A percentile compares a stretch with the other conserved stretches of the same genome.
Evolutionary conservation across 2,888 invertebrate species (phyloP).

Genomic region (Microctonus aethiopoides): DNA sequence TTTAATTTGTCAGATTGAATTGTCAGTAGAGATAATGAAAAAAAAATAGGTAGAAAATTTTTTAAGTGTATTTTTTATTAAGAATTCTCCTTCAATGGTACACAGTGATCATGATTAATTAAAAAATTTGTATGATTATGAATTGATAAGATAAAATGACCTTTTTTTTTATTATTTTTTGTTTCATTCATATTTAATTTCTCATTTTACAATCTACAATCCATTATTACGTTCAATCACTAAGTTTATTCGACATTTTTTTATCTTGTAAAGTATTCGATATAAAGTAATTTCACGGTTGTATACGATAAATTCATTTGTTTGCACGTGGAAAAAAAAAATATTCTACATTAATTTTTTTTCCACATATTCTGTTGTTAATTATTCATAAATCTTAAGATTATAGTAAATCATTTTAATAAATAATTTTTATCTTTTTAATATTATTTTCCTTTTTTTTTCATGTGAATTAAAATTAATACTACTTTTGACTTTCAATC

Average conservation of each 20-base stretch:
- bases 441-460: conserved; percentile 7
- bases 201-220: background rate
- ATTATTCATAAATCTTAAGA: background rate
- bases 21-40: too few relatives aligned
- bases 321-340: background rate
- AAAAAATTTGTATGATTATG: background rate
- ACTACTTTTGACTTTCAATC: conserved; percentile 79
- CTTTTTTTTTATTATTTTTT: background rate
- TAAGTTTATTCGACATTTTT: background rate
- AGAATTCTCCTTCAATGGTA: background rate
- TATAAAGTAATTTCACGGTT: background rate
- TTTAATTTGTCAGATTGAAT: background rate
- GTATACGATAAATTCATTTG: background rate
- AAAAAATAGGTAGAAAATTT: background rate
- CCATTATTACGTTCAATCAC: background rate
- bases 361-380: background rate
- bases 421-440: conserved; percentile 23
- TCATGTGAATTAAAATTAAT: conserved; percentile 34
- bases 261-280: too few relatives aligned
- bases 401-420: conserved; percentile 17
- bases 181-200: background rate
- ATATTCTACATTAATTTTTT: conserved; percentile 10
- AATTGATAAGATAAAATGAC: background rate
- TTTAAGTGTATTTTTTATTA: background rate
- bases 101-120: background rate